These are phyloP conservation scores for Drosophila prolongata DNA, from an alignment of 2,888 invertebrate genomes.

Conservation along the genomic window DNA sequence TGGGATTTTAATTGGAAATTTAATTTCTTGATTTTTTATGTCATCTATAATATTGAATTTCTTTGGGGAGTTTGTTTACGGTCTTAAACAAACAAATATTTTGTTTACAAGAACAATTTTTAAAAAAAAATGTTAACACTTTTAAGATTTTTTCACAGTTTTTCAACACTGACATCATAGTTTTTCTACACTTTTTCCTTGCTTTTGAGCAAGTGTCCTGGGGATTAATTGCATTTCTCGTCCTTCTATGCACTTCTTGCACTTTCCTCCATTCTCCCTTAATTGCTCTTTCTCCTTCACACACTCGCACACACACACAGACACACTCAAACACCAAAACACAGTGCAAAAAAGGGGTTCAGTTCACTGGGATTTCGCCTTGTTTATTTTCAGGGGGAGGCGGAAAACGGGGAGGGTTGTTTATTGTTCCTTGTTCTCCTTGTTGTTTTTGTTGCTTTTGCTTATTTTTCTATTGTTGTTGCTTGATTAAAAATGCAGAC, in stretches of 20 bases:
- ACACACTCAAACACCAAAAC: constrained; percentile 26
- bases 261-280: constrained; percentile 24
- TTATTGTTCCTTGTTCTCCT: constrained; percentile 49
- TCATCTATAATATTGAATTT: background rate
- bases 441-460: constrained; percentile 28
- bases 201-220: constrained; percentile 35
- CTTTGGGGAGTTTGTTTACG: too few species aligned
- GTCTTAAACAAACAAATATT: too few species aligned
- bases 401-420: constrained; percentile 56
- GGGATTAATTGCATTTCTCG: constrained; percentile 26
- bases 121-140: background rate
- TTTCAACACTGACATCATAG: background rate
- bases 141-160: background rate
- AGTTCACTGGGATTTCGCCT: constrained; percentile 41
- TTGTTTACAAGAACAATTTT: background rate
- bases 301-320: constrained; percentile 28
- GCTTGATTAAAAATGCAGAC: constrained; percentile 73
- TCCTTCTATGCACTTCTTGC: constrained; percentile 26
- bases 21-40: too few species aligned
- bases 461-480: constrained; percentile 56
- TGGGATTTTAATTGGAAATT: background rate
- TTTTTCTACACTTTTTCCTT: background rate
- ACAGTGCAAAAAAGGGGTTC: constrained; percentile 56
- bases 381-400: constrained; percentile 39
- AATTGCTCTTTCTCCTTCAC: constrained; percentile 8